Base-by-base conservation (phyloP, 2,888 invertebrate species). In the Tryphoninae sp. region DNA sequence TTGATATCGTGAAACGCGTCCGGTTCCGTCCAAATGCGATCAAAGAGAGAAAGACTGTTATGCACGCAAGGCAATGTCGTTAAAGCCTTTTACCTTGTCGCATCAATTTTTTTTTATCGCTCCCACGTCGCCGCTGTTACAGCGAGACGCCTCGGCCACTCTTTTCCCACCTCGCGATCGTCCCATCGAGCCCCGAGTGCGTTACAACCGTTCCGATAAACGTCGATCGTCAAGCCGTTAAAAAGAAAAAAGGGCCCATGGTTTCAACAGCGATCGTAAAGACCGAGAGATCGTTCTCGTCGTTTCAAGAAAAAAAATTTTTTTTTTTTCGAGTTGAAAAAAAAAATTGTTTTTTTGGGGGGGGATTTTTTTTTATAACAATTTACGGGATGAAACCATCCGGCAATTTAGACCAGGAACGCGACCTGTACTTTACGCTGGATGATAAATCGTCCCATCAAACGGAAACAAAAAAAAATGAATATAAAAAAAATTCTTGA, bases 1-100 rank as follows among this genome's bases (percentile, higher is more conserved):
- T 22, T 33, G 62, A 68, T 33, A 33, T 40, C 72, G 8, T 40
- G 64, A 71, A 62, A 51, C 51, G 74, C 69, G 72, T 78, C 74
- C 67, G 79, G 74, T 77, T 81, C 68, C 78, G 73, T 64, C 23
- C 64, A 58, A 64, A 75, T 65, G 42, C 49, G 40, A 53, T 55
- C 78, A 78, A 75, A 74, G 58, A 33, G 33, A 33, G 33, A 33
- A 6, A 6, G 33, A 6, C 62, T 40, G 58, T 80, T 78, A 61
- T 76, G 68, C 74, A 73, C 73, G 67, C 67, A 59, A 1, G 62
- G 40, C 59, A 49, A 69, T 62, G 85, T 86, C 86, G 86, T 87
- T 87, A 86, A 87, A 85, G 76, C 55, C 68, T 67, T 84, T 82
- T 83, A 77, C 75, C 82, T 83, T 81, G 85, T 86, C 82, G 83